Percentiles rank a stretch among this genome's conserved stretches.
These are phyloP conservation scores for Drosophila asahinai DNA, from an alignment of 1,140 invertebrate genomes.

Conservation along the genomic window DNA sequence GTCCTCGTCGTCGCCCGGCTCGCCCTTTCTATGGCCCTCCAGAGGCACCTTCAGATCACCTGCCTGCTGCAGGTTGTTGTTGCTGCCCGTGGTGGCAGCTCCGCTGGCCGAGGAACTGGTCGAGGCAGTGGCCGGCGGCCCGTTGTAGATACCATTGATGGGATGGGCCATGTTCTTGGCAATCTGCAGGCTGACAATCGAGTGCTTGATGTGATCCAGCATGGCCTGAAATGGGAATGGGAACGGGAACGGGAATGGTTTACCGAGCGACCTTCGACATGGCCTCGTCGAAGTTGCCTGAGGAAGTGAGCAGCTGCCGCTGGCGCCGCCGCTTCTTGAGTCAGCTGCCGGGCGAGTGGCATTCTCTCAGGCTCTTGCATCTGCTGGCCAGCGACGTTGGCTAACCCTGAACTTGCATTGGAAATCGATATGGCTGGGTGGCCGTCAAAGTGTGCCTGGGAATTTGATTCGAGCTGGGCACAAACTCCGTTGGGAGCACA, in stretches of 20 bases:
- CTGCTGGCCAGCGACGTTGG: conserved; percentile 5
- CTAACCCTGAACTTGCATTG: conserved; percentile 75
- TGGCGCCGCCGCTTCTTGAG: neutral
- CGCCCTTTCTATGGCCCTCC: conserved; percentile 39
- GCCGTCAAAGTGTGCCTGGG: conserved; percentile 11
- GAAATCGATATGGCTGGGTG: conserved; percentile 58
- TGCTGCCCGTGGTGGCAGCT: conserved; percentile 22
- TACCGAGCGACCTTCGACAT: neutral
- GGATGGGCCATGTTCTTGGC: conserved; percentile 97
- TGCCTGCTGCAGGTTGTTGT: conserved; percentile 14
- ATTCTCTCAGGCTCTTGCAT: conserved; percentile 41
- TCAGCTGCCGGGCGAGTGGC: conserved; percentile 29
- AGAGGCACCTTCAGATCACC: conserved; percentile 38
- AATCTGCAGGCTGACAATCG: conserved; percentile 98
- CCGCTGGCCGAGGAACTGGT: conserved; percentile 46
- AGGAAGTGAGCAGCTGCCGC: conserved; percentile 40
- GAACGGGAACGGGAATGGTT: neutral
- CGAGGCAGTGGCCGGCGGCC: conserved; percentile 78
- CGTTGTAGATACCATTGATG: conserved; percentile 93
- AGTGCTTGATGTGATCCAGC: conserved; percentile 98
- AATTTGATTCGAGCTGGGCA: neutral
- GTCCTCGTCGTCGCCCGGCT: conserved; percentile 74
- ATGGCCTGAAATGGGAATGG: conserved; percentile 88
- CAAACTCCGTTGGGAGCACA: conserved; percentile 12
- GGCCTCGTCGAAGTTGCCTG: conserved; percentile 26